These are phyloP conservation scores for Myripristis jacobus DNA, from an alignment of 2,797 vertebrate genomes.

Conservation along the genomic window DNA sequence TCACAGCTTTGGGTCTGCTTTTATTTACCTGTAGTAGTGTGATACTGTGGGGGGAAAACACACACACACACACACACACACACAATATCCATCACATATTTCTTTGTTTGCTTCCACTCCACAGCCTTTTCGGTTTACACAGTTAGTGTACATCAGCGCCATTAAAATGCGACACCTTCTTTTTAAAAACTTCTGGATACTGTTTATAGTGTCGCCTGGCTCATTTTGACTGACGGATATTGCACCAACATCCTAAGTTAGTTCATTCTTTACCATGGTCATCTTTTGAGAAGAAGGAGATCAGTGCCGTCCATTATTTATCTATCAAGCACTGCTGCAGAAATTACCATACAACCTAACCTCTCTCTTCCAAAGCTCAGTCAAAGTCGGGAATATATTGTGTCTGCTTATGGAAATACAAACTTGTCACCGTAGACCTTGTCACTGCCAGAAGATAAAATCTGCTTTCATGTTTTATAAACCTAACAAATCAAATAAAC, in stretches of 20 bases:
- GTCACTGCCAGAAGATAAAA: slow-evolving; percentile 26
- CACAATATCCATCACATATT: too few relatives aligned
- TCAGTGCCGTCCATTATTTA: slow-evolving; percentile 5
- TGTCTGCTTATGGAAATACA: not conserved
- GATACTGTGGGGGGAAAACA: not conserved
- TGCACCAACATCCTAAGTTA: not conserved
- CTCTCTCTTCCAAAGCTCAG: not conserved
- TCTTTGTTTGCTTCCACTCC: not conserved
- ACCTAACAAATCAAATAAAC: slow-evolving; percentile 20
- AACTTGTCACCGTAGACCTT: slow-evolving; percentile 23
- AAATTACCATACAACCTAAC: slow-evolving; percentile 10
- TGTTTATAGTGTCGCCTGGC: not conserved
- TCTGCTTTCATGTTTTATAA: slow-evolving; percentile 26
- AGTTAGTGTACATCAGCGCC: not conserved
- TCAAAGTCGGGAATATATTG: slow-evolving; percentile 22
- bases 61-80: too few relatives aligned
- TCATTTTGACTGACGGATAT: not conserved
- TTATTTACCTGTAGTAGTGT: not conserved
- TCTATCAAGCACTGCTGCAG: slow-evolving; percentile 11
- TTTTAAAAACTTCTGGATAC: not conserved
- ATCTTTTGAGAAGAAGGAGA: not conserved
- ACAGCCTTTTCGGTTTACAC: not conserved
- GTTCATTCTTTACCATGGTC: not conserved
- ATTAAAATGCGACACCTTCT: not conserved
- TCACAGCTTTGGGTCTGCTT: not conserved